These are phyloP conservation scores for Smutsia gigantea DNA, from an alignment of 2,797 vertebrate genomes.

Conservation along the genomic window DNA sequence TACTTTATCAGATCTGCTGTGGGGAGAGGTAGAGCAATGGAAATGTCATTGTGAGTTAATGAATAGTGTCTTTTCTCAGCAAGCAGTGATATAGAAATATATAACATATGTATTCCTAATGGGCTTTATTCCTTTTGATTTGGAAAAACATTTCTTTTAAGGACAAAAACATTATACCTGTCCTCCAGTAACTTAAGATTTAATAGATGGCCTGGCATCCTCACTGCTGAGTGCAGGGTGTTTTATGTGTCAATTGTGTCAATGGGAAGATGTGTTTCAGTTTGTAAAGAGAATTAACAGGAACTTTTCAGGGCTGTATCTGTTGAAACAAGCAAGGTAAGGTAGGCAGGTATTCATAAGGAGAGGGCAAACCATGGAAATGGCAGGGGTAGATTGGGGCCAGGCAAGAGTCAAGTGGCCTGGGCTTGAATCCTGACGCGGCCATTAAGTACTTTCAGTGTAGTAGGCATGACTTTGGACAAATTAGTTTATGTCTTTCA, in stretches of 20 bases:
- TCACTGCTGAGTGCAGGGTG: not conserved
- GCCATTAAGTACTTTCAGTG: not conserved
- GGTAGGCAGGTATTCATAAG: not conserved
- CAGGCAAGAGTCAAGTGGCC: too few relatives aligned
- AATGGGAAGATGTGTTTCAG: not conserved
- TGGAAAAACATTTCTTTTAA: conserved; percentile 1
- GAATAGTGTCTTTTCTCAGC: not conserved
- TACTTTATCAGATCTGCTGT: not conserved
- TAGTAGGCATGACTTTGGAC: not conserved
- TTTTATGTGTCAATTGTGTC: not conserved
- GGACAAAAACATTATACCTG: not conserved
- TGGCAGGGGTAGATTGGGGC: fast-evolving
- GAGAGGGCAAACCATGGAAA: not conserved
- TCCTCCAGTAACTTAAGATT: not conserved
- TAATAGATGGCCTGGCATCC: not conserved
- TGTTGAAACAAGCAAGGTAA: not conserved
- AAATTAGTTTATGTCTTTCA: not conserved
- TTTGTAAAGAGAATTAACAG: not conserved
- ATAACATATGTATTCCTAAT: not conserved
- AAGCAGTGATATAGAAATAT: not conserved
- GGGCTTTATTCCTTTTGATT: not conserved
- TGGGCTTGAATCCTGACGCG: not conserved
- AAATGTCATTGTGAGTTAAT: not conserved
- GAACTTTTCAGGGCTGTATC: not conserved
- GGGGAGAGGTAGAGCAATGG: not conserved